Conservation (phyloP, 35 echinoderm and acorn worm species). For the Ophiothrix spiculata region DNA sequence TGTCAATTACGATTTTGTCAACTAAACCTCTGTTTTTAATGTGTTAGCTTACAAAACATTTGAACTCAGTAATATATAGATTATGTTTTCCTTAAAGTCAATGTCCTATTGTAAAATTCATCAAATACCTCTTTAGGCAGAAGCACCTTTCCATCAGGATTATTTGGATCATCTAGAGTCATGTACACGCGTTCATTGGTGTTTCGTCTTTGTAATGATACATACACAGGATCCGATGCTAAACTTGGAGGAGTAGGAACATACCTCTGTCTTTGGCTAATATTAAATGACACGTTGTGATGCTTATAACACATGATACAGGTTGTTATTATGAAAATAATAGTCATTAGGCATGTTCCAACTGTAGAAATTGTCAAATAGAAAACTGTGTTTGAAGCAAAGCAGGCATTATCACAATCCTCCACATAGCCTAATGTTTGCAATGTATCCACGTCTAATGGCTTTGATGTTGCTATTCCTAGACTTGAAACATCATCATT, state of each 20-base stretch:
- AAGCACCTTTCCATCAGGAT: background rate
- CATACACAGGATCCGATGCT: background rate
- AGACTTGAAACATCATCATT: background rate
- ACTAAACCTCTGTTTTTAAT: too few species aligned
- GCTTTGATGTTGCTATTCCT: background rate
- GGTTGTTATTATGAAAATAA: background rate
- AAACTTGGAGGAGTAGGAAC: background rate
- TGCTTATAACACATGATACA: background rate
- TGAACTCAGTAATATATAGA: too few species aligned
- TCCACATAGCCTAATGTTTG: background rate
- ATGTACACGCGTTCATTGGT: background rate
- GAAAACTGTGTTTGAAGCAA: background rate
- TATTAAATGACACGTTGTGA: background rate
- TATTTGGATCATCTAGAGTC: background rate
- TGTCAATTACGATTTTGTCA: too few species aligned
- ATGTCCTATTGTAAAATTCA: constrained; percentile 1
- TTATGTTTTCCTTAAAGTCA: background rate
- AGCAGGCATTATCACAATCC: background rate
- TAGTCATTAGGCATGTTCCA: background rate
- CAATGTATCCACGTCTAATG: too few species aligned
- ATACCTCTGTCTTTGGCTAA: background rate
- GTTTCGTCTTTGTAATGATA: background rate
- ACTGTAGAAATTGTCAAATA: background rate
- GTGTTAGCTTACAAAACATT: too few species aligned
- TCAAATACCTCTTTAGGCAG: background rate